Base-by-base conservation (phyloP, 1,140 invertebrate genomes). In the Pomphorhynchus laevis region DNA sequence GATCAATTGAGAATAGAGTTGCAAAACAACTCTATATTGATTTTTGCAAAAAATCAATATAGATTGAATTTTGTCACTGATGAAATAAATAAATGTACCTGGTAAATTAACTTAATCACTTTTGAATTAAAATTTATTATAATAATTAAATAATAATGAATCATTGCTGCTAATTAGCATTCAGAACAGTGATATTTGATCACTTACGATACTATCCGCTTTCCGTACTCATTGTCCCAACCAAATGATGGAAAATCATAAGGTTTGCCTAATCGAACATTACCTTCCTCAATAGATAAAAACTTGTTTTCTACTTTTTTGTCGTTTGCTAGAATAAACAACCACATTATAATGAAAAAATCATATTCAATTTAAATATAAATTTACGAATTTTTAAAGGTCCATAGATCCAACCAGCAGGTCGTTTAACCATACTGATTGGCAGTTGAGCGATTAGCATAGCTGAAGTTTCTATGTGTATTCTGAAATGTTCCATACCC, bases 141-240 rank as follows among this genome's bases (percentile, higher is more conserved):
- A n/a, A n/a, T n/a, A n/a, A n/a, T n/a, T n/a, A n/a, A n/a, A n/a
- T n/a, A n/a, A n/a, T n/a, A n/a, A n/a, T n/a, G n/a, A n/a, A n/a
- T n/a, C n/a, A n/a, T n/a, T n/a, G n/a, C n/a, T n/a, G n/a, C n/a
- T n/a, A n/a, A n/a, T n/a, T n/a, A n/a, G n/a, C n/a, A n/a, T n/a
- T n/a, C n/a, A n/a, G n/a, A n/a, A n/a, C n/a, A n/a, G n/a, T n/a
- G n/a, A n/a, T n/a, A n/a, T n/a, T n/a, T n/a, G 20, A 22, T 11
- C 18, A 47, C 41, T 46, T 45, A 55, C 54, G 44, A n/a, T 48
- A 45, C 46, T 49, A 4, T 40, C 42, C 0, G 46, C 41, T 24
- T 38, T 16, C 55, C 55, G 45, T 56, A 58, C 38, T 56, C 54
- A 45, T 53, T 56, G 44, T 58, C 55, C 54, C 54, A 58, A n/a